Conservation (phyloP, 2,113 vertebrate genomes). For the Patagioenas fasciata region DNA sequence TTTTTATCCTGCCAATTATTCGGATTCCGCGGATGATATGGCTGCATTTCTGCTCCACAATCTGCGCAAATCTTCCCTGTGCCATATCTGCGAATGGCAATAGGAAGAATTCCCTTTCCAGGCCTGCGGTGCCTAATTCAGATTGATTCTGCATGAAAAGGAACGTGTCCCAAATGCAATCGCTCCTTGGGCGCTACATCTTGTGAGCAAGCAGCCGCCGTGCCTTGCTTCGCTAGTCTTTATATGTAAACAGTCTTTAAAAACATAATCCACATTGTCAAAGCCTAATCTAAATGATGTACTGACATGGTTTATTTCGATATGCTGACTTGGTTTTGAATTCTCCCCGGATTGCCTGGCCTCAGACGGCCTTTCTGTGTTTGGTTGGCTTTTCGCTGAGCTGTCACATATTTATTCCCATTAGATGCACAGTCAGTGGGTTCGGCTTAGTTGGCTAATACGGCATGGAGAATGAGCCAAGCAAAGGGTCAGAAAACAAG, state of each 20-base stretch:
- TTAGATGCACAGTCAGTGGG: conserved; percentile 36
- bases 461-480: neutral
- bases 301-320: conserved; percentile 43
- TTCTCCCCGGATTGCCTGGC: conserved; percentile 39
- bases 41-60: neutral
- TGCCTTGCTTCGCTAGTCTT: conserved; percentile 49
- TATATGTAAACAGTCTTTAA: conserved; percentile 58
- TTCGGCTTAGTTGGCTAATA: conserved; percentile 31
- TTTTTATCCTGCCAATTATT: neutral
- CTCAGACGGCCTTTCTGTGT: conserved; percentile 44
- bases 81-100: neutral
- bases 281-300: conserved; percentile 53
- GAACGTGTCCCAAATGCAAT: conserved; percentile 8
- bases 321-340: conserved; percentile 47
- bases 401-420: conserved; percentile 58
- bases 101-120: neutral
- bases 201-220: conserved; percentile 37
- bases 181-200: neutral
- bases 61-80: neutral
- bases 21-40: neutral
- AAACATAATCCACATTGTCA: conserved; percentile 50
- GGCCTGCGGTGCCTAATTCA: neutral
- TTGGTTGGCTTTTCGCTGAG: conserved; percentile 60
- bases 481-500: neutral
- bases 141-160: neutral